Conservation (phyloP, 2,888 invertebrate genomes). For the Apocheima hispidaria region DNA sequence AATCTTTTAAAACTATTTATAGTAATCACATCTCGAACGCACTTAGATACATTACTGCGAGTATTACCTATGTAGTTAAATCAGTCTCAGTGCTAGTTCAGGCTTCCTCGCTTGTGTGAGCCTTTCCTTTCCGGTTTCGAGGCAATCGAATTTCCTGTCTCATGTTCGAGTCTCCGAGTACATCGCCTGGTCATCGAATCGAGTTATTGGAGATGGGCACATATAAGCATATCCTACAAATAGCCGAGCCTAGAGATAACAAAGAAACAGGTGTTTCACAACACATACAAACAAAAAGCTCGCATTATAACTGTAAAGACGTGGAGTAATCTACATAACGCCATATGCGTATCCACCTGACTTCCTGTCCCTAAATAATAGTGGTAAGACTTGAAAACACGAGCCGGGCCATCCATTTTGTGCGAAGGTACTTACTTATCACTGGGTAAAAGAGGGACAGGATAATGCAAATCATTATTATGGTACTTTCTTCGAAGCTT, state of each 20-base stretch:
- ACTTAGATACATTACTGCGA: background rate
- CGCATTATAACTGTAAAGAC: conserved; percentile 8
- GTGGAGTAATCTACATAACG: conserved; percentile 16
- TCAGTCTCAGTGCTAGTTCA: conserved; percentile 10
- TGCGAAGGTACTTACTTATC: conserved; percentile 12
- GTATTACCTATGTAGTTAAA: background rate
- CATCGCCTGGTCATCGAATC: background rate
- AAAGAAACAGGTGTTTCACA: background rate
- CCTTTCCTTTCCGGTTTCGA: conserved; percentile 12
- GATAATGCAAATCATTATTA: conserved; percentile 23
- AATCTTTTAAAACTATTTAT: background rate
- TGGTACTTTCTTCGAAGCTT: conserved; percentile 12
- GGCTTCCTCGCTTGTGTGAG: background rate
- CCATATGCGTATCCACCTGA: conserved; percentile 37
- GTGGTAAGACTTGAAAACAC: conserved; percentile 17
- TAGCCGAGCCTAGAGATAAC: background rate
- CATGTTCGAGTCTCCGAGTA: background rate
- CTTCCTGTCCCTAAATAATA: conserved; percentile 30
- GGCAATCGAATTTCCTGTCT: conserved; percentile 24
- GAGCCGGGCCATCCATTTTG: conserved; percentile 15
- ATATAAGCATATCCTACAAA: background rate
- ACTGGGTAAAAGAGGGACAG: conserved; percentile 15
- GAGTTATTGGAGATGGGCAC: background rate
- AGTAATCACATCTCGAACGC: background rate
- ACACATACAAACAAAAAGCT: background rate